Base-by-base conservation (phyloP, 2,888 invertebrate species). In the Drosophila basisetae region DNA sequence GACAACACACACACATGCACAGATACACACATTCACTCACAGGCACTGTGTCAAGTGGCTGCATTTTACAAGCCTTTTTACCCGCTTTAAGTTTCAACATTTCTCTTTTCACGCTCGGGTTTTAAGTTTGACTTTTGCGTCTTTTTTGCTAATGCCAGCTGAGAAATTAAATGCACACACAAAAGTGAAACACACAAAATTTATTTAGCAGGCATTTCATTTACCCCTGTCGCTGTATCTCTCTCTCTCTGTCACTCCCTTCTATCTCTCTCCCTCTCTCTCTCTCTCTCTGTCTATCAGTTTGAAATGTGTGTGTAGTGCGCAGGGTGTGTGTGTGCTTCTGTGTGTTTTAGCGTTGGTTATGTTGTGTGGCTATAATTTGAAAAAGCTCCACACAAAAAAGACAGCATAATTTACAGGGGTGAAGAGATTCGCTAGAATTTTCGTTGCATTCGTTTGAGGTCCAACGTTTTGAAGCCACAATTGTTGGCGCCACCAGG, bases 131-230 rank as follows among this genome's bases (percentile, higher is more conserved):
- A 37, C 53, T 50, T 62, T 53, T 66, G 43, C 56, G 62, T 55
- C 55, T 70, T 64, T 67, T 67, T 73, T 76, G 50, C 64, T 68
- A 76, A 76, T 75, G 75, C 81, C 73, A 80, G 65, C 77, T 82
- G 84, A 86, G 82, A 86, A 84, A 82, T 86, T 86, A 84, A 86
- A 84, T 83, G 82, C 84, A 75, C 75, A 83, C 83, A 78, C 73
- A 82, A 78, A 83, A 82, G 63, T 84, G 84, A 47, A 47, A 80
- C 78, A 80, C 75, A 82, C 73, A 75, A 82, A 83, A 83, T 82
- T 83, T 83, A 82, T 82, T 82, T 82, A 83, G 75, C 82, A 81
- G 83, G 81, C 81, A 80, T 81, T 83, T 81, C 83, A 81, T 80
- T 80, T 83, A 49, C 64, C 60, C 56, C 25, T 59, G 41, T 43